These are phyloP conservation scores for Pipra filicauda DNA, from an alignment of 2,113 vertebrate species.

Conservation along the genomic window DNA sequence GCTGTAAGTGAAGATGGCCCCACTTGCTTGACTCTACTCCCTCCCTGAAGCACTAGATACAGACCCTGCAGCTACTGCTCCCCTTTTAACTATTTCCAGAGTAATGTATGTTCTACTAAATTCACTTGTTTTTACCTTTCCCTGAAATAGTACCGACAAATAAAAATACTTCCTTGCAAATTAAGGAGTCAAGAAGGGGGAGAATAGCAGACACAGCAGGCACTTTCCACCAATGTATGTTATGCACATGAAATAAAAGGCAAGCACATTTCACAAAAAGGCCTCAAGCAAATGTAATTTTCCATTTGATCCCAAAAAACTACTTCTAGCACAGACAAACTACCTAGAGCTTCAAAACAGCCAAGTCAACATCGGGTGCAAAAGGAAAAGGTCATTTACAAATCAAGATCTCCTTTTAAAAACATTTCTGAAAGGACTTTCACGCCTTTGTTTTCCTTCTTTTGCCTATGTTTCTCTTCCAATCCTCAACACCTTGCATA, in stretches of 20 bases:
- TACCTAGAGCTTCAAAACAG: background rate
- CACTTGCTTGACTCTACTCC: background rate
- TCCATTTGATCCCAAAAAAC: background rate
- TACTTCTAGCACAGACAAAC: background rate
- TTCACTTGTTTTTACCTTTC: background rate
- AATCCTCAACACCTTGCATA: background rate
- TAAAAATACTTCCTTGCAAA: background rate
- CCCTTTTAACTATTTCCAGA: background rate
- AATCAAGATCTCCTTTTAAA: background rate
- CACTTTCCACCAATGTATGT: background rate
- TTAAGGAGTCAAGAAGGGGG: background rate
- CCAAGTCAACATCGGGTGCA: background rate
- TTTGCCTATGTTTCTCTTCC: background rate
- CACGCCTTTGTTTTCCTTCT: background rate
- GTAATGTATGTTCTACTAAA: background rate
- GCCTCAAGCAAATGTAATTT: slow-evolving; percentile 3
- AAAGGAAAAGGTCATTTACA: background rate
- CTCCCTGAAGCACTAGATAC: background rate
- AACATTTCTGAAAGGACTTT: background rate
- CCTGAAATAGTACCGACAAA: background rate
- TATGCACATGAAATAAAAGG: background rate
- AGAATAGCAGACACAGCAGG: background rate
- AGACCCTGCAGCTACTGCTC: background rate
- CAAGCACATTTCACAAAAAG: background rate
- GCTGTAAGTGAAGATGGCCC: background rate